phyloP scores from a whole-genome alignment of 2,797 vertebrate genomes.

The Sebastes minor region DNA sequence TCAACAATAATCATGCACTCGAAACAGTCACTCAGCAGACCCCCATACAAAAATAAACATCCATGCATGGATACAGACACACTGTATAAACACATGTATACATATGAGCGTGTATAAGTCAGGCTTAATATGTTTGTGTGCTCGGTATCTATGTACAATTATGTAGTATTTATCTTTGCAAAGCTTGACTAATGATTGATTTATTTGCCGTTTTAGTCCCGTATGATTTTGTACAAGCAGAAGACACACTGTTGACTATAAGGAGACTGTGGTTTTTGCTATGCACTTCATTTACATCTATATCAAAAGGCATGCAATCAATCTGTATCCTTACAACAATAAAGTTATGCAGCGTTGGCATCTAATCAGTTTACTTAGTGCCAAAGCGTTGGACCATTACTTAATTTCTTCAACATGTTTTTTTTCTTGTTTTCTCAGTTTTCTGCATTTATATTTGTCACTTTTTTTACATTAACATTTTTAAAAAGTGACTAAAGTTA shows the following conservation, averaged over 20 bases:
- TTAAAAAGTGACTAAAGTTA: not conserved
- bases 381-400: not conserved
- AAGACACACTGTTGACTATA: not conserved
- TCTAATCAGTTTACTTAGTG: not conserved
- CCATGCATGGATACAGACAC: not conserved
- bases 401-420: not conserved
- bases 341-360: not conserved
- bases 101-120: not conserved
- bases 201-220: conserved; percentile 14
- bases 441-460: not conserved
- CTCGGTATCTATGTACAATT: not conserved
- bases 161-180: conserved; percentile 9
- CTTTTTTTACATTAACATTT: not conserved
- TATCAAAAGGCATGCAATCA: not conserved
- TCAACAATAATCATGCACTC: conserved; percentile 40
- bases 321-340: not conserved
- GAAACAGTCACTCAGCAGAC: conserved; percentile 37
- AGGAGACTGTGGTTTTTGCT: not conserved
- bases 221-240: not conserved
- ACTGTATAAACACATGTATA: not conserved
- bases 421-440: not conserved
- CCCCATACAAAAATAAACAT: conserved; percentile 34
- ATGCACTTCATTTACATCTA: not conserved
- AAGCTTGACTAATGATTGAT: conserved; percentile 1
- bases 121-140: conserved; percentile 7